phyloP scores from a whole-genome alignment of 2,797 vertebrate species.

The Emys orbicularis region DNA sequence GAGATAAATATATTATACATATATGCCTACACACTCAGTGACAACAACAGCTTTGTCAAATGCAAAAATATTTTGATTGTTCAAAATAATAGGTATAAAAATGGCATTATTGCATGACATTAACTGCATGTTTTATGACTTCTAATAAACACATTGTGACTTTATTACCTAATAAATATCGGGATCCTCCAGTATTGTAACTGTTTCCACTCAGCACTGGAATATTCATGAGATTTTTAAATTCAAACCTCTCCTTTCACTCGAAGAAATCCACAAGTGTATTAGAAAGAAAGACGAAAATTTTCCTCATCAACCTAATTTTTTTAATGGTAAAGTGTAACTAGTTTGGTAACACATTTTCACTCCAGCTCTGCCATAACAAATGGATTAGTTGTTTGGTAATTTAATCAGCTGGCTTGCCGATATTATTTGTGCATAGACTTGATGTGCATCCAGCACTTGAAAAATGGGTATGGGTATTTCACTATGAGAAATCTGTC shows the following conservation, averaged over 20 bases:
- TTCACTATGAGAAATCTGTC: slow-evolving; percentile 19
- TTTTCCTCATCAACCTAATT: neutral
- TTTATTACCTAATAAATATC: neutral
- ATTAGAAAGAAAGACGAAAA: slow-evolving; percentile 4
- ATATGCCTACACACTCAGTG: neutral
- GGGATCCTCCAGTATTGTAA: neutral
- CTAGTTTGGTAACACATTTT: slow-evolving; percentile 3
- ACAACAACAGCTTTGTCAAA: neutral
- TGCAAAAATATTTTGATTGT: neutral
- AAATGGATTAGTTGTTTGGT: slow-evolving; percentile 54
- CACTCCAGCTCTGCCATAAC: slow-evolving; percentile 4
- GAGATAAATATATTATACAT: neutral
- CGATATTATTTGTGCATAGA: slow-evolving; percentile 50
- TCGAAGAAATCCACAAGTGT: neutral
- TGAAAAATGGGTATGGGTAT: slow-evolving; percentile 39
- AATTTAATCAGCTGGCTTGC: slow-evolving; percentile 55
- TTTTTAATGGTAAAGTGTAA: neutral
- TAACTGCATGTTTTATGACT: neutral
- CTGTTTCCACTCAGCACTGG: neutral
- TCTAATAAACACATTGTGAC: neutral
- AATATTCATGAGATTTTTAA: neutral
- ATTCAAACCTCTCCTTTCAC: neutral
- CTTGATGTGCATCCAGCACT: slow-evolving; percentile 45
- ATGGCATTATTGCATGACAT: neutral
- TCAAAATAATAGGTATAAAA: neutral